phyloP scores from a whole-genome alignment of 2,888 invertebrate genomes.

The Diabrotica balteata region DNA sequence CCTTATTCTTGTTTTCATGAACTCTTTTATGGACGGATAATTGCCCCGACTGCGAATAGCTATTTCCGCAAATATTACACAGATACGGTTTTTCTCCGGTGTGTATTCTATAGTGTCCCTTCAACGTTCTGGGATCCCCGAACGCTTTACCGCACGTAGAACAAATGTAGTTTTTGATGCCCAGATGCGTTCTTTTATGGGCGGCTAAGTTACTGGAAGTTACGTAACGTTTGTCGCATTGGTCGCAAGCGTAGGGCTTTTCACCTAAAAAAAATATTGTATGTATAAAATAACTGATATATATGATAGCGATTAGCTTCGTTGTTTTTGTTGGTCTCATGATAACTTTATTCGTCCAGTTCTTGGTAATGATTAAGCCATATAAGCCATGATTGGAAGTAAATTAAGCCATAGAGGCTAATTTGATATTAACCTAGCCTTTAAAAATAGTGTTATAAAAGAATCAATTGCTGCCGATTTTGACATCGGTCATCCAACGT shows the following conservation, averaged over 20 bases:
- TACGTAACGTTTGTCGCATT: conserved; percentile 55
- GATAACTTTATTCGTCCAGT: no score
- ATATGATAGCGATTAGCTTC: background rate
- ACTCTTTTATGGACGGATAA: conserved; percentile 53
- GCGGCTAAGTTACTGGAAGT: conserved; percentile 57
- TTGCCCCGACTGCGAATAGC: conserved; percentile 56
- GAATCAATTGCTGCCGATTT: no score
- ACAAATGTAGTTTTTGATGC: conserved; percentile 53
- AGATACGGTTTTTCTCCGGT: conserved; percentile 57
- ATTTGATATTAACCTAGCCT: no score
- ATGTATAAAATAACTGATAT: background rate
- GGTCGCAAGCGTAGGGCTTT: conserved; percentile 54
- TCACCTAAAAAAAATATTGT: conserved; percentile 48
- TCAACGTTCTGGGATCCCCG: conserved; percentile 53
- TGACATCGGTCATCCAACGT: no score
- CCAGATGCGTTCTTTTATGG: conserved; percentile 54
- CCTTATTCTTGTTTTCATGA: conserved; percentile 37
- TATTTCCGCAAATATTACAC: conserved; percentile 53
- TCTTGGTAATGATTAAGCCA: no score
- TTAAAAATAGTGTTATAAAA: no score
- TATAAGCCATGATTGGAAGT: no score
- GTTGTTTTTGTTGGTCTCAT: background rate
- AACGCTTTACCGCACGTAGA: conserved; percentile 54
- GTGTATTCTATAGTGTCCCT: conserved; percentile 54
- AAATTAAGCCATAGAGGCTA: no score